Evolutionary conservation across 2,888 invertebrate species (phyloP), one percentile per base, ranked within the genome.

Genomic region (Mactromeris polynyma): DNA sequence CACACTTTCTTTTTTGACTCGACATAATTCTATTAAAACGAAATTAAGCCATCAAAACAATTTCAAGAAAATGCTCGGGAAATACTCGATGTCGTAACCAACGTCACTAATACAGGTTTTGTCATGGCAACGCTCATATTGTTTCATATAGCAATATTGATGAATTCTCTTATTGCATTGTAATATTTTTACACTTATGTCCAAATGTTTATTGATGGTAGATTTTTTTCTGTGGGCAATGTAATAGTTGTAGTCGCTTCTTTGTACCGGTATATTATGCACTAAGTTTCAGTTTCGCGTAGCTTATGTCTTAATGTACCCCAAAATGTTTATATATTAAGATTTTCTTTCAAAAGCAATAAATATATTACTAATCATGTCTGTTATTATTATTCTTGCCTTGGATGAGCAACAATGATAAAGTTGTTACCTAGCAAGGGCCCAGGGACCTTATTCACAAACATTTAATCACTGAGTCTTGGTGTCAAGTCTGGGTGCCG

Each of bases 291-390:
- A 77, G 64, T 87, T 87, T 58, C 46, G 73, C 77, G 77, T 87
- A 87, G 87, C 78, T 81, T 51, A 33, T 77, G 84, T 84, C 78
- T 84, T 33, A 38, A 33, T 78, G 54, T 87, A 87, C 81, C 78
- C 54, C 58, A 42, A 87, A 78, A 83, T 83, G 87, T 87, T 87
- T 87, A 87, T 87, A 87, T 83, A 73, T 77, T 77, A 87, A 86
- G 77, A 84, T 54, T 84, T 87, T 87, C 87, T 82, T 87, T 83
- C 64, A 82, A 83, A 87, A 87, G 87, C 87, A 87, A 87, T 87
- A 87, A 87, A 87, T 83, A 87, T 87, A 87, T 87, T 87, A 83
- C 64, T 87, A 83, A 82, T 87, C 82, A 58, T 78, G 83, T 6
- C 14, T 33, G 21, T 46, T 38, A 38, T 80, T 86, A 73, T 86